phyloP scores from a whole-genome alignment of 2,797 vertebrate genomes.

The Molossus molossus region DNA sequence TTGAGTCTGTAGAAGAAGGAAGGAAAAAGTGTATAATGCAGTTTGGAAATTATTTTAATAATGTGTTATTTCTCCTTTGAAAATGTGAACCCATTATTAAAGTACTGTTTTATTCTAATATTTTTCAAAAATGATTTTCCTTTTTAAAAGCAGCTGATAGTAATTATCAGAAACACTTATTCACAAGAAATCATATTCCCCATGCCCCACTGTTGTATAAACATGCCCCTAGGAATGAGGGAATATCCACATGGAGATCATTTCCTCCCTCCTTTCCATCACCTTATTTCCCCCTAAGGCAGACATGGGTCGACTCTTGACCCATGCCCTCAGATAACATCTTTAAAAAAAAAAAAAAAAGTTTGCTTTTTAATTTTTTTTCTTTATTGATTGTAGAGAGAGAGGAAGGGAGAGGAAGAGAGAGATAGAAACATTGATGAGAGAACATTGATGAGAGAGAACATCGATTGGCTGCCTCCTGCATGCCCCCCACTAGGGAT shows the following conservation, averaged over 20 bases:
- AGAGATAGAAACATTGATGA: too few species aligned
- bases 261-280: background rate
- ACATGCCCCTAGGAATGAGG: background rate
- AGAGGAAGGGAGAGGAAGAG: too few species aligned
- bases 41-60: constrained; percentile 38
- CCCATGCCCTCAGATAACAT: background rate
- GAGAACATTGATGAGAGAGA: too few species aligned
- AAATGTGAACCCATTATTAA: background rate
- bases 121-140: background rate
- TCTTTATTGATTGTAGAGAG: too few species aligned
- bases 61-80: background rate
- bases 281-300: background rate
- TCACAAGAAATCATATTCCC: background rate
- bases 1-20: background rate
- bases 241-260: background rate
- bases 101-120: background rate
- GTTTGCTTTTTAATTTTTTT: too few species aligned
- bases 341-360: background rate
- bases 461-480: too few species aligned
- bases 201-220: background rate
- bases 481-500: too few species aligned
- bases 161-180: constrained; percentile 7
- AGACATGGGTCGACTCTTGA: background rate
- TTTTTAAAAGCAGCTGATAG: constrained; percentile 55
- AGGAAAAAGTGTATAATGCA: background rate